phyloP scores from a whole-genome alignment of 2,797 vertebrate species.

The Muscicapa striata region DNA sequence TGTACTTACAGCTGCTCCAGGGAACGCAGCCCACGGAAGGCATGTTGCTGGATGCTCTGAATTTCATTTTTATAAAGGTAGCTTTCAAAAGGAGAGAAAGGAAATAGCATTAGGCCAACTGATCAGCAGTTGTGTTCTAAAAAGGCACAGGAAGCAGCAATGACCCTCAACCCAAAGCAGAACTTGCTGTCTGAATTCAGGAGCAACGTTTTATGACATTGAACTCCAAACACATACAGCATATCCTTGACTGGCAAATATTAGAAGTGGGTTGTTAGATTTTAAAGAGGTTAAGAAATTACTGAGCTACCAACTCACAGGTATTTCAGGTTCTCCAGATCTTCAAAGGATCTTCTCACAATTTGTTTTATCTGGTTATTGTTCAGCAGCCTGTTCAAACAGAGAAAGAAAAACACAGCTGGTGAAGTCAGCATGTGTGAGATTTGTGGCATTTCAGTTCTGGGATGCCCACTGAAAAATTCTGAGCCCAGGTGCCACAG shows the following conservation, averaged over 20 bases:
- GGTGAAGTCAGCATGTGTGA: fast-evolving
- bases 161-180: not conserved
- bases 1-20: constrained; percentile 79
- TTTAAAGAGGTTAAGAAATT: not conserved
- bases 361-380: constrained; percentile 74
- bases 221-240: not conserved
- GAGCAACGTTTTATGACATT: not conserved
- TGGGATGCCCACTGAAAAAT: not conserved
- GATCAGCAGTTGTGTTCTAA: not conserved
- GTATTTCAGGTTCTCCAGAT: constrained; percentile 71
- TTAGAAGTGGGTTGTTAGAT: not conserved
- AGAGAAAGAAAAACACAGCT: not conserved
- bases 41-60: constrained; percentile 70
- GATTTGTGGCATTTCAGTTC: not conserved
- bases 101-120: not conserved
- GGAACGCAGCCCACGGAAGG: constrained; percentile 65
- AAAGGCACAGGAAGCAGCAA: not conserved
- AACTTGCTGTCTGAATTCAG: not conserved
- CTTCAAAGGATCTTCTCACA: constrained; percentile 62
- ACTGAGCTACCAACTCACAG: constrained; percentile 64
- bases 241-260: fast-evolving
- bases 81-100: constrained; percentile 46
- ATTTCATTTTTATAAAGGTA: constrained; percentile 80
- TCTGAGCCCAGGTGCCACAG: not conserved
- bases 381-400: constrained; percentile 69